Base-by-base conservation (phyloP, 2,113 vertebrate species). In the Cheilinus undulatus region DNA sequence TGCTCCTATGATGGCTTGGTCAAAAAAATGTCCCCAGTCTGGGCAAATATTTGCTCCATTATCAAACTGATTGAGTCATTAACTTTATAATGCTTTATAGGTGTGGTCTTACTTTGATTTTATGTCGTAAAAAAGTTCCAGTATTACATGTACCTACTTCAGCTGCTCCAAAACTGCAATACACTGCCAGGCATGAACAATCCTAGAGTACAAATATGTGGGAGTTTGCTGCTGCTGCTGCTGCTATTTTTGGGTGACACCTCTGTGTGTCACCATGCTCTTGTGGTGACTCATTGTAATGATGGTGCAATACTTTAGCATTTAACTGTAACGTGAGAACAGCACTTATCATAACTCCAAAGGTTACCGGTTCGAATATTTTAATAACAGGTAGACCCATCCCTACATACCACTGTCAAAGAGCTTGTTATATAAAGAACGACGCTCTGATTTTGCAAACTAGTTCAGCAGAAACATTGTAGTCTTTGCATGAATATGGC, bases 301-400 rank as follows among this genome's bases (percentile, higher is more conserved):
- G 19, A 62, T 45, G 28, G 53, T 20, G 58, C 28, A 65, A 26
- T n/a, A 51, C 3, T 4, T 42, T 3, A 40, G 27, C 23, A 38
- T 59, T 58, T 45, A 34, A 30, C 45, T 53, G 28, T 1, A 63
- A 64, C 12, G n/a, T 38, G 46, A 43, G 52, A 63, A 61, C 28
- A 8, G 36, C 7, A 43, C 17, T 8, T 22, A 49, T 38, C 6
- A 5, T 27, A 23, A 40, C 5, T 19, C 15, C 27, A 36, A 30
- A 7, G 46, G 42, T 54, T 43, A n/a, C 38, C 40, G 14, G 40
- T 42, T 42, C 40, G 19, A 42, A 19, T 17, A 19, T 42, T 42
- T 42, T 17, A 45, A 24, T 60, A 61, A 52, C 56, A 78, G 70
- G 72, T 76, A 85, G 6, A 76, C 36, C 60, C 57, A 76, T 74